Base-by-base conservation (phyloP, 2,797 vertebrate genomes). In the Siniperca undulata region DNA sequence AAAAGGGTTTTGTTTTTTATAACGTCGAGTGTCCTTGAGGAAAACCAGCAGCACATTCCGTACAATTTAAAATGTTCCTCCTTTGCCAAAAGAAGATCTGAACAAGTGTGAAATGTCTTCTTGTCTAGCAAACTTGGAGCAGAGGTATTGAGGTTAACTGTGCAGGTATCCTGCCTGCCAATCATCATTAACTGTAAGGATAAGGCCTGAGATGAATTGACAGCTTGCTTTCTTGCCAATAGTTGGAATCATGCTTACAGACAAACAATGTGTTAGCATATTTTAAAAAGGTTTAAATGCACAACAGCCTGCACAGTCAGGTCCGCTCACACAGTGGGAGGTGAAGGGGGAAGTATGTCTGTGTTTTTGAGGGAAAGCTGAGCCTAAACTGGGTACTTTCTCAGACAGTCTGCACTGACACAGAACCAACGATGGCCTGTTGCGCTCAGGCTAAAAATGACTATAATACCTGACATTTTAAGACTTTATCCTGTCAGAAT, bases 161-260 rank as follows among this genome's bases (percentile, higher is more conserved):
- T 16, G 2, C 77, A 69, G 62, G 68, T 74, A 82, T 82, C 78
- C 74, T 73, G 66, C 38, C 70, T 82, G 89, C 60, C 87, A 88
- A 74, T 92, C 85, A 85, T 83, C 50, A 71, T 85, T 77, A 82
- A 67, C 80, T 76, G 78, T 17, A 50, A 69, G 85, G 72, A 84
- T 85, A 62, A 60, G 58, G 75, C 70, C 75, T 30, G 58, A 76
- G 52, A 82, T 66, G 42, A 89, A 89, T 50, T 74, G 82, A 85
- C 78, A 68, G 74, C 71, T 42, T n/a, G 55, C 71, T 44, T 22
- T 62, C 66, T 56, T 85, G 81, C 83, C 86, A 88, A 85, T 27
- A 56, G 38, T 44, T 48, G 55, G 73, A 76, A 77, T 88, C 81
- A 84, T 56, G 71, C 69, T 17, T 66, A 53, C 61, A 72, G 73